Base-by-base conservation (phyloP, 2,113 vertebrate genomes). In the Plecotus auritus region DNA sequence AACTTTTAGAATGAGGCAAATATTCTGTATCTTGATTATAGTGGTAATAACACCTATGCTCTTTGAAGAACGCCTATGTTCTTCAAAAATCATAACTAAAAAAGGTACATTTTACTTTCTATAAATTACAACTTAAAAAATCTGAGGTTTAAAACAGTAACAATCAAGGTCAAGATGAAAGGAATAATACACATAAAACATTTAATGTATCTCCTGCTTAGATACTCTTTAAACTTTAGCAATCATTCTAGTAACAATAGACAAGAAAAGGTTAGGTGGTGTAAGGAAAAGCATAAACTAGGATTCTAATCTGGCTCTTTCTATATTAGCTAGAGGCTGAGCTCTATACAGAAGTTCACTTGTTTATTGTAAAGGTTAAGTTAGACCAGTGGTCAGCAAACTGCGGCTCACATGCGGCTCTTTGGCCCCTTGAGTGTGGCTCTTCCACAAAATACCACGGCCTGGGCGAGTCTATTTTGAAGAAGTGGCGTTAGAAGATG, bases 31-130 rank as follows among this genome's bases (percentile, higher is more conserved):
- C 28, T 69, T 89, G 42, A 92, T 95, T 83, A 61, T 14, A 78
- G 12, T 17, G 37, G 23, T 84, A 45, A 35, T 85, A 90, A 80
- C 45, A 14, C 20, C 22, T 47, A n/a, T 47, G 17, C 73, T 90
- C 89, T 88, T 80, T 61, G 23, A 61, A 64, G 23, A 83, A 23
- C 17, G 14, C 16, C 28, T 54, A 37, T 47, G 13, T 77, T 92
- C 86, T 87, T 80, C 67, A 93, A 95, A 91, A 74, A 12, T 84
- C 69, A 47, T 37, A 84, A 86, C n/a, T 87, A 56, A 91, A 95
- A 87, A 3, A 4, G 45, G 4, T 42, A 59, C 89, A 67, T 45
- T 73, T 83, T 77, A 80, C 16, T 83, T 95, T 74, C 22, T 17
- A 85, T 72, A 80, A 92, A 80, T 51, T 54, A 45, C 51, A 94